These are phyloP conservation scores for Petrocephalus schoutedeni DNA, from an alignment of 2,797 vertebrate species.

Conservation along the genomic window DNA sequence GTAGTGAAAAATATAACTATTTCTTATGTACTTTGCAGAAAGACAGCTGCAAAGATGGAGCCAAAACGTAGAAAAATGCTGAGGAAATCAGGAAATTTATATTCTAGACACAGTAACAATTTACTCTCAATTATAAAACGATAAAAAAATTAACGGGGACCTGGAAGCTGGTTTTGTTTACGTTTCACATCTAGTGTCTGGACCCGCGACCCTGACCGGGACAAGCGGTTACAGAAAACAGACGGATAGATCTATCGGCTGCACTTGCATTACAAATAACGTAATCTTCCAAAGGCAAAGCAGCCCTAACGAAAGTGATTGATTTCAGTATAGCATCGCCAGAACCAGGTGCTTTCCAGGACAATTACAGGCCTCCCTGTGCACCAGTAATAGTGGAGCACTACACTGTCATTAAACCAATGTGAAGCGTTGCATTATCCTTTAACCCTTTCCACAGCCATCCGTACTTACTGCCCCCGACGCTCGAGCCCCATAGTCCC, in stretches of 20 bases:
- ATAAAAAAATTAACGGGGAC: conserved; percentile 13
- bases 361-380: conserved; percentile 75
- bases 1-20: background rate
- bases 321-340: conserved; percentile 75
- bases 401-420: conserved; percentile 78
- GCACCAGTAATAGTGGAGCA: conserved; percentile 72
- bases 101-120: background rate
- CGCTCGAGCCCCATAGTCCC: conserved; percentile 65
- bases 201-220: too few species aligned
- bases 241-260: conserved; percentile 49
- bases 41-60: background rate
- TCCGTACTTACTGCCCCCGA: conserved; percentile 61
- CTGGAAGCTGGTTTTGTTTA: conserved; percentile 47
- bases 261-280: conserved; percentile 60
- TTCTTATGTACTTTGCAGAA: background rate
- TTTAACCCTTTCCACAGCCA: conserved; percentile 72
- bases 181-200: conserved; percentile 50
- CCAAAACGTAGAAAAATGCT: background rate
- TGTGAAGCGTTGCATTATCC: conserved; percentile 78
- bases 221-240: too few species aligned
- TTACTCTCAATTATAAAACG: conserved; percentile 37
- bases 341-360: conserved; percentile 84
- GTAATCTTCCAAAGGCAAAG: conserved; percentile 71
- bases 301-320: conserved; percentile 67
- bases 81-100: background rate